phyloP scores from a whole-genome alignment of 2,888 invertebrate genomes.

The Furcula furcula region DNA sequence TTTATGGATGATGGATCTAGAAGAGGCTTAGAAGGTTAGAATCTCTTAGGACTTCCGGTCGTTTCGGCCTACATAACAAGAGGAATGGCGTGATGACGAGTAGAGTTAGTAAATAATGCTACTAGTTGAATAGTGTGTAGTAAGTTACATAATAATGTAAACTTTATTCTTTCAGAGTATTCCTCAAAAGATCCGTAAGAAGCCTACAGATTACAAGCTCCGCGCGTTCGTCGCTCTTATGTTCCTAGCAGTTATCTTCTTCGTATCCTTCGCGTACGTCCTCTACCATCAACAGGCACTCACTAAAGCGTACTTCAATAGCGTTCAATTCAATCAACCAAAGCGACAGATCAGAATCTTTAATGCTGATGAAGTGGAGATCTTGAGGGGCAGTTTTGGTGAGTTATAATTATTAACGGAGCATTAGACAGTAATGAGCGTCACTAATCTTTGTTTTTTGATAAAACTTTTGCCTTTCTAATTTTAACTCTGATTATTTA shows the following conservation, averaged over 20 bases:
- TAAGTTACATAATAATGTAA: no score
- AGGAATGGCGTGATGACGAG: no score
- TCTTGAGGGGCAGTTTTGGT: conserved; percentile 85
- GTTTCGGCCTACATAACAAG: no score
- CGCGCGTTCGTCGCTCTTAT: conserved; percentile 90
- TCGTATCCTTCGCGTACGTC: conserved; percentile 92
- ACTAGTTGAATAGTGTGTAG: no score
- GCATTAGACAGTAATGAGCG: no score
- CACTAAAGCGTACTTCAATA: conserved; percentile 91
- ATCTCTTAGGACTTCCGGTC: no score
- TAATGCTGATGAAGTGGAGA: conserved; percentile 86
- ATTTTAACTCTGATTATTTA: no score
- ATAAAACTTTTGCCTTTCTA: no score
- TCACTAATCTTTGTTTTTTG: no score
- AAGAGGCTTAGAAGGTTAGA: no score
- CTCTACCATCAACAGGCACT: conserved; percentile 91
- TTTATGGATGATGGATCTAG: no score
- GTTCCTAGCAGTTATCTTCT: conserved; percentile 90
- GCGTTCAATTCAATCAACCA: conserved; percentile 91
- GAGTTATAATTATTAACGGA: conserved; percentile 33
- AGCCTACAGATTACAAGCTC: conserved; percentile 89
- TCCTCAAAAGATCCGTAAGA: conserved; percentile 87
- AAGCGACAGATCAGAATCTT: conserved; percentile 88
- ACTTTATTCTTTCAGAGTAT: conserved; percentile 83
- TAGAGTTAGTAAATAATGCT: no score